Base-by-base conservation (phyloP, 2,888 invertebrate species). In the Chironomus riparius region DNA sequence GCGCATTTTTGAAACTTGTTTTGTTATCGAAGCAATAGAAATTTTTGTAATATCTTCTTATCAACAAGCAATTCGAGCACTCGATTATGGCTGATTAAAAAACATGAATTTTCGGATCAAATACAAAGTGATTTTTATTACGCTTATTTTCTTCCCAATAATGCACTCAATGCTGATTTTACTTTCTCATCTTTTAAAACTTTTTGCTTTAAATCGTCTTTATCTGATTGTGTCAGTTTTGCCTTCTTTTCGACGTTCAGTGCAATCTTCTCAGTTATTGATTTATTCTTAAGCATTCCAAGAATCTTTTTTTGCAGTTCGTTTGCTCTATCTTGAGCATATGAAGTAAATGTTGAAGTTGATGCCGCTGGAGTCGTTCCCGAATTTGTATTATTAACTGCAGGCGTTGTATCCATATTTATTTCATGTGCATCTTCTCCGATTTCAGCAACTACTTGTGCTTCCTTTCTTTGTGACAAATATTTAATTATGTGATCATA, bases 401-500 rank as follows among this genome's bases (percentile, higher is more conserved):
- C 38, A 38, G 38, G 38, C 38, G 38, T 38, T 38, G 38, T 38
- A 38, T 38, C 92, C 77, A 93, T 83, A 78, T 93, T 92, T 82
- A 88, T 92, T 6, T 21, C 21, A 56, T 21, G 15, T 85, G 76
- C 28, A 12, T 88, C 88, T 80, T 92, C 92, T 0, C 91, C 90
- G 15, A 92, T 82, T 83, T 94, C 94, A 69, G 89, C 85, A 82
- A 92, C 91, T 0, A 90, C 85, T 83, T 93, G 93, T 68, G 90
- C 85, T 79, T 92, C 91, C 48, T 90, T 87, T 77, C 91, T 88
- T 78, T 92, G 91, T 85, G 92, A 87, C 47, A 93, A 83, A 81
- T 92, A 92, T 76, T 86, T 82, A 13, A 94, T 87, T 12, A 94
- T 86, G 78, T 90, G 89, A 79, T 94, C 93, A 79, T 93, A 94